These are phyloP conservation scores for Dusona sp. DNA, from an alignment of 2,888 invertebrate genomes.

Conservation along the genomic window DNA sequence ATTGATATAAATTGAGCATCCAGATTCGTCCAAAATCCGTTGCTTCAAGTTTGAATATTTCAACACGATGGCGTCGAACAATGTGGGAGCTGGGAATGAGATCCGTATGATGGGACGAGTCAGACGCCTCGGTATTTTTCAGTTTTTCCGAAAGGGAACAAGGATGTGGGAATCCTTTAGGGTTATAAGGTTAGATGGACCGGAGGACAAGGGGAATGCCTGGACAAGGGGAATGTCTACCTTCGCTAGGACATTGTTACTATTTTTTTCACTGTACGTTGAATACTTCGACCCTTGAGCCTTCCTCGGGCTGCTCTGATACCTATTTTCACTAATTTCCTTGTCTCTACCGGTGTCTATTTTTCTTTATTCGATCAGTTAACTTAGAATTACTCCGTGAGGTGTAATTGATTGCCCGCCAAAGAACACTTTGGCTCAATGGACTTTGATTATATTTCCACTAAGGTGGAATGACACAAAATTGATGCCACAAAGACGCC, in stretches of 20 bases:
- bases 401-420: neutral
- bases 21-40: no score
- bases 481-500: no score
- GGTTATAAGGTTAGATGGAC: conserved; percentile 74
- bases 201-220: conserved; percentile 78
- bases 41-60: no score
- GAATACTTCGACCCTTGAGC: conserved; percentile 71
- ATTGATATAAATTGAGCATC: no score
- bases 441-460: neutral
- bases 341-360: conserved; percentile 18
- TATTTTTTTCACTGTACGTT: conserved; percentile 67
- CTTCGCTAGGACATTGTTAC: conserved; percentile 83
- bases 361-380: neutral
- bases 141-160: neutral
- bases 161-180: conserved; percentile 39
- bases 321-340: conserved; percentile 73
- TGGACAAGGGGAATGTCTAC: conserved; percentile 74
- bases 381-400: neutral
- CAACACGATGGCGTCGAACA: no score
- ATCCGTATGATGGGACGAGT: no score
- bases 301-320: conserved; percentile 71
- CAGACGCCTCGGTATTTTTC: neutral
- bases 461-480: neutral
- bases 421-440: neutral
- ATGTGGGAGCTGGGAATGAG: no score